phyloP scores from a whole-genome alignment of 1,140 invertebrate genomes.

The Diachasmimorpha longicaudata region DNA sequence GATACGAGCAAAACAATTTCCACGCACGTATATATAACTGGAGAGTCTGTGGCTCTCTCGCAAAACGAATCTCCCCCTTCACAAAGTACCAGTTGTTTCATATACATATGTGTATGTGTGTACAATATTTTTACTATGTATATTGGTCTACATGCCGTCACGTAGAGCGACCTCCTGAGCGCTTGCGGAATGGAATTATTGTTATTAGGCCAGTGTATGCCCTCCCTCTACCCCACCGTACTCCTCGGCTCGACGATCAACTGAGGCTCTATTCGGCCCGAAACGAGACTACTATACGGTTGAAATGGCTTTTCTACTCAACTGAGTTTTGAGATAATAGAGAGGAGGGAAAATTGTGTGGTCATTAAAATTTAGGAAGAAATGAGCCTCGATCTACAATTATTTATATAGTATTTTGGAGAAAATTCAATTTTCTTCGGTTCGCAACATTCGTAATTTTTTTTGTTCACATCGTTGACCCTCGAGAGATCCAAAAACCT shows the following conservation, averaged over 20 bases:
- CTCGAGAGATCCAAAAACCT: too few relatives aligned
- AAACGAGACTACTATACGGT: neutral
- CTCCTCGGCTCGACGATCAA: neutral
- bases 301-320: neutral
- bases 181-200: constrained; percentile 15
- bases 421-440: too few relatives aligned
- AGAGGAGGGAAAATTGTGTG: too few relatives aligned
- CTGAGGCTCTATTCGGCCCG: neutral
- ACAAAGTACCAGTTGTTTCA: constrained; percentile 3
- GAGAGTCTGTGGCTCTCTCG: neutral
- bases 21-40: neutral
- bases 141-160: constrained; percentile 14
- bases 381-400: too few relatives aligned
- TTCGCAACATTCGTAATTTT: too few relatives aligned
- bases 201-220: constrained; percentile 13
- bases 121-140: constrained; percentile 1
- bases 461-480: too few relatives aligned
- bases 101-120: neutral
- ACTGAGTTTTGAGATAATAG: constrained; percentile 2
- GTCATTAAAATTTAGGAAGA: too few relatives aligned
- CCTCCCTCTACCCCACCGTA: neutral
- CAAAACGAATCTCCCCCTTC: neutral
- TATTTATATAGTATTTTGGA: too few relatives aligned
- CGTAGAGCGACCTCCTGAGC: constrained; percentile 6
- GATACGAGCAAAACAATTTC: constrained; percentile 6